Percentiles rank a stretch among this genome's conserved stretches.
These are phyloP conservation scores for Cryptocephalus moraei DNA, from an alignment of 2,888 invertebrate genomes.

Conservation along the genomic window DNA sequence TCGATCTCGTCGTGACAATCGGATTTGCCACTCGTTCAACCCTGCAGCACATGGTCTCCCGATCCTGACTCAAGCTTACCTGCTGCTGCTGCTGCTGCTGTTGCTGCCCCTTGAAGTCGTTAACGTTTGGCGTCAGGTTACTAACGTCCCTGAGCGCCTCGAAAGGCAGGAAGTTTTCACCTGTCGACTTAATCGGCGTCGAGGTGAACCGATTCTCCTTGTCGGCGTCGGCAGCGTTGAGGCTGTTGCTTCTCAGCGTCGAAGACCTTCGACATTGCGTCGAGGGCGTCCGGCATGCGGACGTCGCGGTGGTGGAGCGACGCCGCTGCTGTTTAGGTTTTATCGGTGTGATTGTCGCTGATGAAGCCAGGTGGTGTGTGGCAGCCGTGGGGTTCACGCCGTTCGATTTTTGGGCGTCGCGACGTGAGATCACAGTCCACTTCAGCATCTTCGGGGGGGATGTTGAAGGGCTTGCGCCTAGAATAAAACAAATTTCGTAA, in stretches of 20 bases:
- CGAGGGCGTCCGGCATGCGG: not conserved
- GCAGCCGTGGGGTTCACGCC: constrained; percentile 15
- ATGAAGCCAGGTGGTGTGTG: too few relatives aligned
- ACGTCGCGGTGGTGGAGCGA: constrained; percentile 20
- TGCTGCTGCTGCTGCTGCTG: too few relatives aligned
- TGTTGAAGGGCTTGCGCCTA: too few relatives aligned
- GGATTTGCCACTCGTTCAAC: too few relatives aligned
- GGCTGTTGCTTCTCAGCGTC: constrained; percentile 38
- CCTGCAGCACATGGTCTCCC: too few relatives aligned
- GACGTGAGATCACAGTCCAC: constrained; percentile 44
- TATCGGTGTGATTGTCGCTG: too few relatives aligned
- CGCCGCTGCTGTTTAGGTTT: constrained; percentile 22
- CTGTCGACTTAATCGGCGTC: constrained; percentile 43
- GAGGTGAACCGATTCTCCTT: constrained; percentile 52
- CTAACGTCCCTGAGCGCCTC: constrained; percentile 51
- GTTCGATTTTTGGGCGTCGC: constrained; percentile 20
- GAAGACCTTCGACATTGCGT: not conserved
- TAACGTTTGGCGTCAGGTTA: constrained; percentile 46
- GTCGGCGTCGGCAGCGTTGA: constrained; percentile 43
- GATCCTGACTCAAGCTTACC: too few relatives aligned
- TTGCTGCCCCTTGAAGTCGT: not conserved
- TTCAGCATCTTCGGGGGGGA: constrained; percentile 42
- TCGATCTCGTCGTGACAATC: too few relatives aligned
- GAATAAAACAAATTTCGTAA: too few relatives aligned
- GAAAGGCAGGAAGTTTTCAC: constrained; percentile 22